Base-by-base conservation (phyloP, 2,888 invertebrate species). In the Sinohyriopsis cumingii region DNA sequence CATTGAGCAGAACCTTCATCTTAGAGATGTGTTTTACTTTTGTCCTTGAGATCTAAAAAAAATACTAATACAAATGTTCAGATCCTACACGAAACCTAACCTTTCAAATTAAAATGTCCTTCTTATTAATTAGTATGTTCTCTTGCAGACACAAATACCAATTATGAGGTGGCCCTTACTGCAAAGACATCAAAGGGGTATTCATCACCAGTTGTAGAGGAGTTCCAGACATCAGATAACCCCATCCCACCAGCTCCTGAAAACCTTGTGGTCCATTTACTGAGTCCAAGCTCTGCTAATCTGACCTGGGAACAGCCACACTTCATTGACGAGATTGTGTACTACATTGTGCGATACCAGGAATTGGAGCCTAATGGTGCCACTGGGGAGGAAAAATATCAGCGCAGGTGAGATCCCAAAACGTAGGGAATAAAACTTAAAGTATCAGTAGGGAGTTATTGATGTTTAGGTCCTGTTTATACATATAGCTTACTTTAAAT, bases 101-200 rank as follows among this genome's bases (percentile, higher is more conserved):
- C 45, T 2, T 33, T 15, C 3, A 59, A 59, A 24, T 63, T 57
- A 25, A 45, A n/a, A 45, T 33, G 25, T 24, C 19, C 9, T 1
- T 61, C 22, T 53, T 24, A 15, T 25, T 25, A 20, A 61, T 61
- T 25, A 3, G 7, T 15, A 65, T 25, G 62, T 57, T 68, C 0
- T 63, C 2, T 71, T 72, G n/a, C 78, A 86, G 86, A 83, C 33
- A 81, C 82, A 65, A 75, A 77, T 64, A 73, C 76, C 25, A 68
- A 74, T 22, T 86, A 86, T 62, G 79, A 83, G 63, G 79, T 86
- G 20, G 79, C 79, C 0, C 69, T 85, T 15, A 69, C 65, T 3
- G 80, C 75, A 20, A 72, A 67, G 22, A 76, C 71, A 18, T 6
- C 75, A 19, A 70, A 75, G 24, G 80, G 79, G 3, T 60, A 70